These are phyloP conservation scores for Chaetodon trifascialis DNA, from an alignment of 2,113 vertebrate species.

Conservation along the genomic window DNA sequence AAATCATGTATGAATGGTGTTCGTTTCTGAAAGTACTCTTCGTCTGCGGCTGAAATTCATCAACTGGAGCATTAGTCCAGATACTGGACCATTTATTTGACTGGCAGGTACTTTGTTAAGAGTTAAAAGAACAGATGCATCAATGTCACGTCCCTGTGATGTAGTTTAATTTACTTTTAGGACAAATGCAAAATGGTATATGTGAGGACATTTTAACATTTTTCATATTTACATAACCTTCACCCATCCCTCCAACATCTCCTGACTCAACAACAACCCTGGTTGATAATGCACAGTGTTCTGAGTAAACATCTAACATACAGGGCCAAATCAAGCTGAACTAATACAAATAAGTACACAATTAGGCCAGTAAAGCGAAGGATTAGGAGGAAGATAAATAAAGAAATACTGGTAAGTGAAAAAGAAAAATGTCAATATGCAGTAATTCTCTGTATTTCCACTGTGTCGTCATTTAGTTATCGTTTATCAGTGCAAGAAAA, in stretches of 20 bases:
- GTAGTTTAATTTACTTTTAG: too few relatives aligned
- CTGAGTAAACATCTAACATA: too few relatives aligned
- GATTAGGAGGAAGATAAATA: too few relatives aligned
- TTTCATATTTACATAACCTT: too few relatives aligned
- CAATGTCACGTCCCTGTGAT: too few relatives aligned
- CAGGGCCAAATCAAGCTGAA: too few relatives aligned
- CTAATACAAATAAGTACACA: too few relatives aligned
- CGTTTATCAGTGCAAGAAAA: neutral
- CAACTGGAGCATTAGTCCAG: neutral
- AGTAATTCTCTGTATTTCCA: neutral
- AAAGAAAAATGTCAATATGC: neutral
- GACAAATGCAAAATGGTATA: neutral
- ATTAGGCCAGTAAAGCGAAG: too few relatives aligned
- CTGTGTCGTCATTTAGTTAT: neutral
- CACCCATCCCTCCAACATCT: too few relatives aligned
- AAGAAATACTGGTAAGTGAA: neutral
- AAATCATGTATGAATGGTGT: neutral
- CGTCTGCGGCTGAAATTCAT: neutral
- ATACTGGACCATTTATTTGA: neutral
- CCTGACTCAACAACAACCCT: too few relatives aligned
- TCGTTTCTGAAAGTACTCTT: neutral
- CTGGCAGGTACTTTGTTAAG: neutral
- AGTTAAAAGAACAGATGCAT: too few relatives aligned
- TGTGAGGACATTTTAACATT: too few relatives aligned
- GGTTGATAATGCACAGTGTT: neutral